These are phyloP conservation scores for Periphyllus acericola DNA, from an alignment of 2,888 invertebrate genomes.

Conservation along the genomic window DNA sequence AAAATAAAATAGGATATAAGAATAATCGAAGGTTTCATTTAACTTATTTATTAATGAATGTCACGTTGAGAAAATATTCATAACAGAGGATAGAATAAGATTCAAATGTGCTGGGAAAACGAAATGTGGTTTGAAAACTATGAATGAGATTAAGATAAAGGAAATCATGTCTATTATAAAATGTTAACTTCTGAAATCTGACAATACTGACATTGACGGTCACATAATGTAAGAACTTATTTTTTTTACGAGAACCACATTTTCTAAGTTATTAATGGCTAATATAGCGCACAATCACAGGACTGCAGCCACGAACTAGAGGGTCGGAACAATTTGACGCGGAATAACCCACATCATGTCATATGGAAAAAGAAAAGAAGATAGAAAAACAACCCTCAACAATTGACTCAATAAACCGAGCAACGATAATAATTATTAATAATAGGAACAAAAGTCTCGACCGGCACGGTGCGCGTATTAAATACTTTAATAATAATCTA, in stretches of 20 bases:
- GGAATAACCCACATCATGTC: too few relatives aligned
- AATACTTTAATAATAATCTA: background rate
- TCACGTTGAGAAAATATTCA: background rate
- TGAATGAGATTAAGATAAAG: too few relatives aligned
- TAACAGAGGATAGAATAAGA: background rate
- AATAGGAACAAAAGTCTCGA: background rate
- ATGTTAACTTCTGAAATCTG: constrained; percentile 24
- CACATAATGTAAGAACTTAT: too few relatives aligned
- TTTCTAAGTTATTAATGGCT: constrained; percentile 19
- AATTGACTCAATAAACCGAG: background rate
- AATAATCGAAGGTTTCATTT: background rate
- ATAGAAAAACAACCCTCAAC: background rate
- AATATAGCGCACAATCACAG: background rate
- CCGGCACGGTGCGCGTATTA: background rate
- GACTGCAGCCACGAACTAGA: background rate
- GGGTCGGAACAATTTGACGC: background rate
- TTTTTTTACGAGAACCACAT: constrained; percentile 15
- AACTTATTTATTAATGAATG: background rate
- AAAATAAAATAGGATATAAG: background rate
- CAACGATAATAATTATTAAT: too few relatives aligned
- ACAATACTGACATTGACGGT: too few relatives aligned
- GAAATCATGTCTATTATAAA: background rate
- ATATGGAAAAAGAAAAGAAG: background rate
- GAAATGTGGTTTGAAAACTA: too few relatives aligned
- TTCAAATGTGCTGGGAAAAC: background rate